A percentile compares a stretch with the other conserved stretches of the same genome.
These are phyloP conservation scores for Corella eumyota DNA, from an alignment of 23 tunicate species.

Conservation along the genomic window DNA sequence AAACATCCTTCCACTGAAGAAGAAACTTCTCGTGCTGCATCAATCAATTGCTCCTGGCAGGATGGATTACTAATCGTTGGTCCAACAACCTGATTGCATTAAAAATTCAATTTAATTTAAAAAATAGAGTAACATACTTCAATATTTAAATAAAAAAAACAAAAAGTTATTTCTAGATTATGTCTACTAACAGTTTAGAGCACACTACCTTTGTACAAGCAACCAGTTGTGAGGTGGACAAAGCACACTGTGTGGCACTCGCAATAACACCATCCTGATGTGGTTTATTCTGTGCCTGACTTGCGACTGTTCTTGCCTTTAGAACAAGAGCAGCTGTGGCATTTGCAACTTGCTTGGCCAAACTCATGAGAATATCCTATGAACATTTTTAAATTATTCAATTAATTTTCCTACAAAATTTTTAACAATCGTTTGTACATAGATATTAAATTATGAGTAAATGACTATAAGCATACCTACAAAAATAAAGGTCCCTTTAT, in stretches of 20 bases:
- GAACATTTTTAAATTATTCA: too few species aligned
- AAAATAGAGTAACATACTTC: too few species aligned
- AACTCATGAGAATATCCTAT: constrained; percentile 78
- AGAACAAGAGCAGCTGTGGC: constrained; percentile 90
- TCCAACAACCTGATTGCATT: constrained; percentile 68
- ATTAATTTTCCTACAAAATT: too few species aligned
- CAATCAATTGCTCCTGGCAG: constrained; percentile 95
- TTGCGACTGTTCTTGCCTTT: constrained; percentile 74
- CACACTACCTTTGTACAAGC: constrained; percentile 95
- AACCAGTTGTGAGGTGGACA: constrained; percentile 84
- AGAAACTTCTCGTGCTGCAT: constrained; percentile 90
- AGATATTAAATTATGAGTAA: too few species aligned
- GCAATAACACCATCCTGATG: constrained; percentile 78
- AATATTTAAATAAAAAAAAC: background rate
- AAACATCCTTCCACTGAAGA: constrained; percentile 85
- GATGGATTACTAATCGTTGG: constrained; percentile 91
- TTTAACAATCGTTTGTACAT: too few species aligned
- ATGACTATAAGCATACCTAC: too few species aligned
- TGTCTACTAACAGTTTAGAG: too few species aligned
- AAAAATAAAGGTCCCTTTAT: too few species aligned
- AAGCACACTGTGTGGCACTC: constrained; percentile 87
- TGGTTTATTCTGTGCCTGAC: constrained; percentile 38
- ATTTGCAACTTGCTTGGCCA: constrained; percentile 81
- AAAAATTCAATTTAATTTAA: too few species aligned
- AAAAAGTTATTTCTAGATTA: too few species aligned